Percentiles rank a stretch among this genome's conserved stretches.
phyloP scores from a whole-genome alignment of 2,888 invertebrate genomes.

The Cynaeus angustus region DNA sequence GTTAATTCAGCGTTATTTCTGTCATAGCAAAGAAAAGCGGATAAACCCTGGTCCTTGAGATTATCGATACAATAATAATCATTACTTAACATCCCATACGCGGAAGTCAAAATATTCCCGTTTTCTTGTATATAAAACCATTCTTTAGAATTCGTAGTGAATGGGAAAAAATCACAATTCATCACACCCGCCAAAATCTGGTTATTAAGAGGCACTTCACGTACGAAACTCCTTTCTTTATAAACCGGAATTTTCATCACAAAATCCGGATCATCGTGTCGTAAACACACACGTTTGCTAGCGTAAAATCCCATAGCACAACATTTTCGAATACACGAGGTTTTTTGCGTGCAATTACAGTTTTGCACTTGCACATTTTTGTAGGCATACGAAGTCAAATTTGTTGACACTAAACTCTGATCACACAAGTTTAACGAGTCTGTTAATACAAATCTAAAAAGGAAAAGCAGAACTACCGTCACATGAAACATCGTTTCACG shows the following conservation, averaged over 20 bases:
- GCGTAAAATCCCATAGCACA: slow-evolving; percentile 44
- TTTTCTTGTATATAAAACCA: slow-evolving; percentile 58
- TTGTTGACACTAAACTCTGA: slow-evolving; percentile 12
- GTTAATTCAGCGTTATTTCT: slow-evolving; percentile 1
- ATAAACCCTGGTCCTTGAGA: slow-evolving; percentile 19
- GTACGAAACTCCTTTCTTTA: slow-evolving; percentile 30
- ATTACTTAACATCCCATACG: slow-evolving; percentile 37
- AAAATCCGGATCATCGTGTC: slow-evolving; percentile 31
- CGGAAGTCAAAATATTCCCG: slow-evolving; percentile 56
- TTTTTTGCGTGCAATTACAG: slow-evolving; percentile 11
- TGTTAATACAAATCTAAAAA: neutral
- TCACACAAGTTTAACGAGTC: slow-evolving; percentile 36
- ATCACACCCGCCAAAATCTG: slow-evolving; percentile 52
- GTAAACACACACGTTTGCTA: slow-evolving; percentile 26
- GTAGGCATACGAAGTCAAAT: slow-evolving; percentile 39
- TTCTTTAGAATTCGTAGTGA: slow-evolving; percentile 47
- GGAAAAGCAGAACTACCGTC: neutral
- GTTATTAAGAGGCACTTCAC: slow-evolving; percentile 21
- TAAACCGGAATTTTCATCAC: slow-evolving; percentile 50
- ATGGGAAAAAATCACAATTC: slow-evolving; percentile 51
- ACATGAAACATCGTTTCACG: slow-evolving; percentile 27
- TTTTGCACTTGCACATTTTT: slow-evolving; percentile 22
- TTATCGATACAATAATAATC: slow-evolving; percentile 56
- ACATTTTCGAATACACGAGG: slow-evolving; percentile 39
- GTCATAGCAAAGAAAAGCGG: slow-evolving; percentile 44